phyloP scores from a whole-genome alignment of 2,113 vertebrate species.

The Physeter macrocephalus region DNA sequence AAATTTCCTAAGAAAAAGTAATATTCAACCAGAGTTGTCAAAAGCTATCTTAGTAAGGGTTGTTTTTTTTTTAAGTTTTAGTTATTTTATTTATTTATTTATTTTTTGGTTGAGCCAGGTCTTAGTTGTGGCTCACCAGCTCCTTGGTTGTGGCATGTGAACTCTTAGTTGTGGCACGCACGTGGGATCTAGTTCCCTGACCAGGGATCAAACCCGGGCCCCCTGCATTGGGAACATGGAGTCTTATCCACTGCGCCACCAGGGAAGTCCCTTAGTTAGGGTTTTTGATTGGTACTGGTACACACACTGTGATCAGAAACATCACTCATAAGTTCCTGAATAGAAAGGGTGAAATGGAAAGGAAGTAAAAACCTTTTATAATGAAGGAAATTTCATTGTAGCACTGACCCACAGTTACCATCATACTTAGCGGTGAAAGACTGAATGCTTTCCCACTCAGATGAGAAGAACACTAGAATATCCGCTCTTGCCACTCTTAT shows the following conservation, averaged over 20 bases:
- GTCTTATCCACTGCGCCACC: no score
- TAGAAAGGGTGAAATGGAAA: neutral
- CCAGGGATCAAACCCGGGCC: no score
- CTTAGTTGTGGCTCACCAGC: no score
- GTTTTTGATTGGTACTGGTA: neutral
- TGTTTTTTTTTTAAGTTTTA: neutral
- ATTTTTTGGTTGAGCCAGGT: no score
- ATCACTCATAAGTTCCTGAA: neutral
- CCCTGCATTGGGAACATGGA: no score
- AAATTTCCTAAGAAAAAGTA: neutral
- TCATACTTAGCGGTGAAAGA: neutral
- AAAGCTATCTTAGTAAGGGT: neutral
- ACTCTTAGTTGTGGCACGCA: no score
- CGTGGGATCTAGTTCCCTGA: no score
- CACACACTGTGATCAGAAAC: neutral
- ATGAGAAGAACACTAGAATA: neutral
- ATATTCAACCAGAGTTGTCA: neutral
- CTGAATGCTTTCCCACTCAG: neutral
- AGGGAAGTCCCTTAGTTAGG: neutral
- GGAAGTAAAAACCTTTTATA: neutral
- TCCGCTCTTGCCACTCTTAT: neutral
- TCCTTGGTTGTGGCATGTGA: no score
- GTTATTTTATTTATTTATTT: no score
- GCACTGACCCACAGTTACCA: neutral
- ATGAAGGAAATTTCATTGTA: neutral